A percentile compares a stretch with the other conserved stretches of the same genome.
These are phyloP conservation scores for Catocala nupta DNA, from an alignment of 2,888 invertebrate genomes.

Conservation along the genomic window DNA sequence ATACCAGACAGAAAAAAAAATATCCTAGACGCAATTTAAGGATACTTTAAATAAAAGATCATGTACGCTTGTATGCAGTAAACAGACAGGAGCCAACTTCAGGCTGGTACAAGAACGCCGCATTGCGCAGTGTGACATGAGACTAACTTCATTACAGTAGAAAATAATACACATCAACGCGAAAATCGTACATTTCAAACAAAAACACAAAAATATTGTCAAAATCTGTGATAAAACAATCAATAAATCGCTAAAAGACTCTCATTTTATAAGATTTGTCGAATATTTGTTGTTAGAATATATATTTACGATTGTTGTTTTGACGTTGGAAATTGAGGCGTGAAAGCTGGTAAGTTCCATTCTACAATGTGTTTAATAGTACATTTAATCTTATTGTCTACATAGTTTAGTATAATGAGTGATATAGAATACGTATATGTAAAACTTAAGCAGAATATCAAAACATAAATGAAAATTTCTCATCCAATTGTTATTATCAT, in stretches of 20 bases:
- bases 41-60: slow-evolving; percentile 1
- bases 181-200: slow-evolving; percentile 41
- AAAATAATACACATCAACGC: slow-evolving; percentile 54
- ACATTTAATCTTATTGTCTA: too few species aligned
- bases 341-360: slow-evolving; percentile 39
- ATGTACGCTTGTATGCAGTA: slow-evolving; percentile 48
- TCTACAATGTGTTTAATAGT: slow-evolving; percentile 2
- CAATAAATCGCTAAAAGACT: slow-evolving; percentile 23
- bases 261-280: slow-evolving; percentile 12
- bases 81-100: slow-evolving; percentile 59
- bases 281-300: slow-evolving; percentile 17
- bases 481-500: too few species aligned
- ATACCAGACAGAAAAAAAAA: neutral
- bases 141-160: slow-evolving; percentile 63
- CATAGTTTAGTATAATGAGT: neutral
- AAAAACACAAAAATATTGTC: slow-evolving; percentile 37
- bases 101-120: slow-evolving; percentile 60
- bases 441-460: too few species aligned
- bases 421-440: too few species aligned
- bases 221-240: slow-evolving; percentile 53
- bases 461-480: too few species aligned
- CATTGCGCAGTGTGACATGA: slow-evolving; percentile 68
- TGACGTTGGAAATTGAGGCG: slow-evolving; percentile 30
- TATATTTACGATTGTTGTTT: slow-evolving; percentile 35
- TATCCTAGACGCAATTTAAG: neutral